Conservation (phyloP, 2,888 invertebrate species). For the Galerucella calmariensis region DNA sequence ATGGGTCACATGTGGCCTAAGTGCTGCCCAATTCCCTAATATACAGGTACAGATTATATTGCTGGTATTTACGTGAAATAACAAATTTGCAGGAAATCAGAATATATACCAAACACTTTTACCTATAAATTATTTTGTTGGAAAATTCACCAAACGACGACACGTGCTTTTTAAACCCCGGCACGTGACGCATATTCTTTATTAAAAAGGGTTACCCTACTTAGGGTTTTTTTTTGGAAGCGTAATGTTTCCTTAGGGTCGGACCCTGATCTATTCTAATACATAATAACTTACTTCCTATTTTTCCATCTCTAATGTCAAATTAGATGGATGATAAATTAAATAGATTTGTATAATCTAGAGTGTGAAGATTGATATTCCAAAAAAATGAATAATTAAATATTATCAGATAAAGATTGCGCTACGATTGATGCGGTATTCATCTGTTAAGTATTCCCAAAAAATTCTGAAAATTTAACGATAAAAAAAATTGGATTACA, state of each 20-base stretch:
- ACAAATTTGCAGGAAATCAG: background rate
- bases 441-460: no score
- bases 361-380: background rate
- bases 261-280: constrained; percentile 46
- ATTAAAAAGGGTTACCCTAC: constrained; percentile 64
- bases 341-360: background rate
- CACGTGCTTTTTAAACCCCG: constrained; percentile 58
- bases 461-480: no score
- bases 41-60: no score
- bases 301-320: constrained; percentile 20
- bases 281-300: constrained; percentile 34
- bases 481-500: no score
- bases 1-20: no score
- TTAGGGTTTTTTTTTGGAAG: constrained; percentile 60
- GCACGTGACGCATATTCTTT: constrained; percentile 60
- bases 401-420: no score
- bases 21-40: no score
- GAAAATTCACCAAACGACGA: constrained; percentile 60
- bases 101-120: constrained; percentile 1
- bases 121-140: constrained; percentile 48
- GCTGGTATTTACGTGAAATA: no score
- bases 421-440: no score
- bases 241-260: constrained; percentile 60
- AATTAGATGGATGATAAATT: constrained; percentile 1
- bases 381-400: background rate